Conservation (phyloP, 2,888 invertebrate genomes). For the Agrochola lota region DNA sequence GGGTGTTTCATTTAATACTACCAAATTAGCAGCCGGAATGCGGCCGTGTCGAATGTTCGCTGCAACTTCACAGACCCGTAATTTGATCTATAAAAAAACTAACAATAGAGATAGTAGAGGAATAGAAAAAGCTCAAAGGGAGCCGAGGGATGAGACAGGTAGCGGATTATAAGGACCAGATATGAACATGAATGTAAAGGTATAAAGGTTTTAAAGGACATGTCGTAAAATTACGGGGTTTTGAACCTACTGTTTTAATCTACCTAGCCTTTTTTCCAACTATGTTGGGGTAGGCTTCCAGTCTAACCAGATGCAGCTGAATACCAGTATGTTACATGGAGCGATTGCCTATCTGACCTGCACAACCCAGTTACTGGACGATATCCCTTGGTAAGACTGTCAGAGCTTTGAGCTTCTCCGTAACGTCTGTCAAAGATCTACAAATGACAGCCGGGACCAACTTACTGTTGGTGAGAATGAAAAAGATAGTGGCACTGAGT, state of each 20-base stretch:
- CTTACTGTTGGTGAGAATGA: background rate
- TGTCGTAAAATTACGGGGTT: constrained; percentile 37
- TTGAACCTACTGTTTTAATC: background rate
- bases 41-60: constrained; percentile 84
- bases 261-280: background rate
- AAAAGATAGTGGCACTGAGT: background rate
- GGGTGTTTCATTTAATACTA: constrained; percentile 74
- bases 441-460: background rate
- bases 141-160: constrained; percentile 87
- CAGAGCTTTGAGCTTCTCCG: background rate
- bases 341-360: background rate
- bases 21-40: constrained; percentile 88
- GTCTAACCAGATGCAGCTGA: background rate
- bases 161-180: constrained; percentile 78
- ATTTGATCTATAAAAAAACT: constrained; percentile 85
- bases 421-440: background rate
- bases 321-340: background rate
- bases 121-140: constrained; percentile 81
- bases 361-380: background rate
- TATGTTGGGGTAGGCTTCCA: background rate
- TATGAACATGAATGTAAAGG: constrained; percentile 64
- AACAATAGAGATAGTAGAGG: constrained; percentile 77
- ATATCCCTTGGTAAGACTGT: background rate
- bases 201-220: constrained; percentile 62
- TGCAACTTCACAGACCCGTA: constrained; percentile 87